phyloP scores from a whole-genome alignment of 2,113 vertebrate species.

The Pseudorhombus dupliciocellatus region DNA sequence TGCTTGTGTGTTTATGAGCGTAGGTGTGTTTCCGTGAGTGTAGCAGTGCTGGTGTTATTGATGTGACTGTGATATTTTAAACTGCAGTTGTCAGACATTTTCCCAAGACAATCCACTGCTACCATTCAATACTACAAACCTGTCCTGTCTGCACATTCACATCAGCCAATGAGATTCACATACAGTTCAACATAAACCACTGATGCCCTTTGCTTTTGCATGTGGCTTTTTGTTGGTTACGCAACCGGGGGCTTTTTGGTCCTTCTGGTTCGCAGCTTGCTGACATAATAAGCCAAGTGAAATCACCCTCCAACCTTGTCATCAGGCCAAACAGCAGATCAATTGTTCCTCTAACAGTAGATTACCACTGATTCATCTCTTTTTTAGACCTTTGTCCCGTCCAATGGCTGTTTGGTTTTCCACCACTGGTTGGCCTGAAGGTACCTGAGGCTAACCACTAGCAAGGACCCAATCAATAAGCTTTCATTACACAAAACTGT shows the following conservation, averaged over 20 bases:
- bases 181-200: conserved; percentile 39
- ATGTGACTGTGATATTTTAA: conserved; percentile 20
- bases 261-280: conserved; percentile 44
- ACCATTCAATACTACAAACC: conserved; percentile 20
- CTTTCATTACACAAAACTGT: conserved; percentile 74
- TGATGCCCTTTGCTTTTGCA: conserved; percentile 32
- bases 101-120: conserved; percentile 24
- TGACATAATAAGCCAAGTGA: conserved; percentile 70
- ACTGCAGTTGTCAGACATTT: conserved; percentile 26
- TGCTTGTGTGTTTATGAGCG: conserved; percentile 2
- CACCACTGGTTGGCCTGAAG: conserved; percentile 62
- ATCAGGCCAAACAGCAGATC: conserved; percentile 74
- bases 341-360: conserved; percentile 78
- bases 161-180: conserved; percentile 24
- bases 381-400: conserved; percentile 71
- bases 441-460: conserved; percentile 69
- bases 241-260: conserved; percentile 66
- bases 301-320: conserved; percentile 72
- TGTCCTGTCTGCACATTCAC: conserved; percentile 12
- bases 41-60: conserved; percentile 19
- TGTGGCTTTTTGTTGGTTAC: conserved; percentile 54
- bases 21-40: conserved; percentile 15
- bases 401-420: conserved; percentile 73
- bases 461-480: conserved; percentile 66
- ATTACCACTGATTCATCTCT: conserved; percentile 76